Evolutionary conservation across 2,113 vertebrate species (phyloP), one percentile per base, ranked within the genome.

Genomic region (Eidolon helvum): DNA sequence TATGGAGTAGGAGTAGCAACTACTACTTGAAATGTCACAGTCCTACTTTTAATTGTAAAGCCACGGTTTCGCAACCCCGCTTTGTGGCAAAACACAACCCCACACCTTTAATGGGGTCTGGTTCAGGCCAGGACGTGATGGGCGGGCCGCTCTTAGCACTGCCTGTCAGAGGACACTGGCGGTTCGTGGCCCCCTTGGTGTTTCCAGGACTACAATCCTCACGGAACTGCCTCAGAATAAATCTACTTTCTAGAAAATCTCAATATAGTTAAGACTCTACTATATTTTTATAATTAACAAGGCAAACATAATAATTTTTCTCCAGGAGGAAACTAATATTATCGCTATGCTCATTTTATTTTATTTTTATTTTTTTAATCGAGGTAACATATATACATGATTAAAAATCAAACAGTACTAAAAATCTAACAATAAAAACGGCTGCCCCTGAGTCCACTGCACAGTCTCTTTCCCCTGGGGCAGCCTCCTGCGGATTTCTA

Each of bases 181-280:
- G 21, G 22, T 61, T 40, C 2, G 21, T 63, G 26, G 22, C 40
- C 55, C 53, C 40, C 24, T 43, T 30, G 16, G 21, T 33, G 33
- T 38, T 68, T 50, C 43, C 69, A 72, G 53, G 35, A 59, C 55
- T 59, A 24, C 12, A 8, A 5, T 75, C 66, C 71, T 87, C 9
- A 75, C 22, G 33, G 48, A 96, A 78, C 53, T 63, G 80, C 65
- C 57, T 82, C 30, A 38, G 7, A 68, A 28, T 65, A 91, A 94
- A 92, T 65, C 85, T 15, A 57, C 85, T 95, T 83, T 90, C 89
- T 91, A 83, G 84, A 87, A 94, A 95, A 71, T 45, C 40, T 92
- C 79, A 65, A 22, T 74, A 19, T 22, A 53, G 33, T 59, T 48
- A 78, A 63, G 50, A 85, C 35, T 90, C 74, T 65, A 85, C 7